Evolutionary conservation across 1,140 invertebrate genomes (phyloP), one percentile per base, ranked within the genome.

Genomic region (Drosophila gunungcola): DNA sequence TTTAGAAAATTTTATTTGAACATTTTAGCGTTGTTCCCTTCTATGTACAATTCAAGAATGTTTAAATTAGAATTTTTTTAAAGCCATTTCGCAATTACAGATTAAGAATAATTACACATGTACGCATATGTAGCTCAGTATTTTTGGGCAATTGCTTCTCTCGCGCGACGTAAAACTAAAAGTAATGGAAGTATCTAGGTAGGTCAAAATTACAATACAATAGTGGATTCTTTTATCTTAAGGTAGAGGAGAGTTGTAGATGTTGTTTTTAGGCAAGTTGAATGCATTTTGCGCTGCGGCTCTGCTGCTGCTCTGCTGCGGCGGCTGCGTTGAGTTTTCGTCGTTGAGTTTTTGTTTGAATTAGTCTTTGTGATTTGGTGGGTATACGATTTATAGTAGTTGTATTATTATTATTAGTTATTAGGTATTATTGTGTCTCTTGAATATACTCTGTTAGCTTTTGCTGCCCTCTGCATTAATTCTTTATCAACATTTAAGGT

Each of bases 291-390:
- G 83, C 84, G 79, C 83, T 78, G 79, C 56, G 60, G 48, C 63
- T 57, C 63, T 54, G 60, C 60, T 70, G 67, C 53, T 58, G 53
- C 70, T 74, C 58, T 63, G 52, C 72, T 67, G 74, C 56, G 41
- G 54, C 73, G 63, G 78, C 78, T 65, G 64, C 79, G 70, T 73
- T 78, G 76, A 84, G 75, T 86, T 77, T 48, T 82, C 67, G 83
- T 86, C 79, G 83, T 84, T 85, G 80, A 83, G 80, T 80, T 84
- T 62, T 78, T 78, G 39, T 62, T 57, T 86, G 83, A 86, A 89
- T 86, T 86, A 86, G 83, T 86, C 83, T 86, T 86, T 56, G 83
- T 83, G 83, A 89, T 89, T 86, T 86, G 83, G 83, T 86, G 83
- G 83, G 83, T 86, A 86, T 76, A 76, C 73, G 73, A 74, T 75